Evolutionary conservation across 2,797 vertebrate species (phyloP).

Genomic region (Poecilia gillii): DNA sequence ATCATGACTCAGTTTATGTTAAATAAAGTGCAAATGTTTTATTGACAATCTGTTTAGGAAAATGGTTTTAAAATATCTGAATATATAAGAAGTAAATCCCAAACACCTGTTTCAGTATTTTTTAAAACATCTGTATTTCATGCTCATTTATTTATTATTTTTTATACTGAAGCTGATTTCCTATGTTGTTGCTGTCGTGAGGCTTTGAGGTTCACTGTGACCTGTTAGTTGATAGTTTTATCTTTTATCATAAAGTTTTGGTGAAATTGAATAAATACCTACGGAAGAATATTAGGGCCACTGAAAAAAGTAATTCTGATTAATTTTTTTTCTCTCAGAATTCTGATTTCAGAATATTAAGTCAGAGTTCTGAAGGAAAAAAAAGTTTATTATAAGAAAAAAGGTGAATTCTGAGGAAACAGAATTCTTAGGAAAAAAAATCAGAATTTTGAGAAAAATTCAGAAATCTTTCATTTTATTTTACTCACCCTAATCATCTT

Average conservation of each 20-base stretch:
- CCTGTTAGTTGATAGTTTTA: conserved; percentile 64
- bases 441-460: too few relatives aligned
- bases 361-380: too few relatives aligned
- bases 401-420: too few relatives aligned
- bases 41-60: conserved; percentile 27
- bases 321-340: too few relatives aligned
- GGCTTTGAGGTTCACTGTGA: conserved; percentile 63
- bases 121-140: conserved; percentile 6
- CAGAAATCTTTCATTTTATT: conserved; percentile 13
- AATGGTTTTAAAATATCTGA: conserved; percentile 28
- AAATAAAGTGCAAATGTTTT: conserved; percentile 49
- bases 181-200: conserved; percentile 65
- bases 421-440: too few relatives aligned
- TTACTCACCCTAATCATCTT: too few relatives aligned
- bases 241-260: conserved; percentile 53
- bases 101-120: conserved; percentile 35
- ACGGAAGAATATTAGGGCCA: too few relatives aligned
- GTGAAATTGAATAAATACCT: conserved; percentile 13
- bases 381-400: too few relatives aligned
- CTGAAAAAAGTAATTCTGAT: too few relatives aligned
- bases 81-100: conserved; percentile 43
- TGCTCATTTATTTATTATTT: conserved; percentile 7
- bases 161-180: conserved; percentile 54
- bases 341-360: too few relatives aligned
- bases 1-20: conserved; percentile 37